phyloP scores from a whole-genome alignment of 2,113 vertebrate genomes.

The Lamprotornis superbus region DNA sequence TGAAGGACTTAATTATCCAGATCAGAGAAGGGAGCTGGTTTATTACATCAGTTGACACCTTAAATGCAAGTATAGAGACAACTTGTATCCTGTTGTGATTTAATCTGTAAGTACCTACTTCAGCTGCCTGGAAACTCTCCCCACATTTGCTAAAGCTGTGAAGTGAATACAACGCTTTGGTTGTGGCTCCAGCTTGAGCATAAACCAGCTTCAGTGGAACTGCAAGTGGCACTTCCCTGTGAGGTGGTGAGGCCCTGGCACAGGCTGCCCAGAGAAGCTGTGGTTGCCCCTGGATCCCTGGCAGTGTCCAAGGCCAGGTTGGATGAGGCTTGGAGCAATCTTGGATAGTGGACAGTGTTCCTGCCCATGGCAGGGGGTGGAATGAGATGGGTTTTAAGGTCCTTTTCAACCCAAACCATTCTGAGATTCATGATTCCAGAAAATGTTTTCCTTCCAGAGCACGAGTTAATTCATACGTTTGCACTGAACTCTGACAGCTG shows the following conservation, averaged over 20 bases:
- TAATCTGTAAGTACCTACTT: not conserved
- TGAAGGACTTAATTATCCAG: not conserved
- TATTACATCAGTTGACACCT: not conserved
- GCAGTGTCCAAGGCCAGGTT: fast-evolving
- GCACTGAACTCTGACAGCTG: not conserved
- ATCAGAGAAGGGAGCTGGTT: not conserved
- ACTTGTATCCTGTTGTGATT: not conserved
- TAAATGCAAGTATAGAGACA: not conserved
- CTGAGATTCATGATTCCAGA: not conserved
- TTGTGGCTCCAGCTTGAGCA: not conserved
- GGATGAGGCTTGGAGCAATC: fast-evolving
- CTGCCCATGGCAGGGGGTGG: not conserved
- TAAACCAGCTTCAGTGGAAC: not conserved
- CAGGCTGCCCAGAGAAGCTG: not conserved
- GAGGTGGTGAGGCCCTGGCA: not conserved
- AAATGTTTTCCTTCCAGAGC: not conserved
- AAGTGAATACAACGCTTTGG: not conserved
- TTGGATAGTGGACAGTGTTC: fast-evolving
- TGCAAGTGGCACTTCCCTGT: not conserved
- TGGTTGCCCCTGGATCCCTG: not conserved
- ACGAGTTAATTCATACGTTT: not conserved
- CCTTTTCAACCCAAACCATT: not conserved
- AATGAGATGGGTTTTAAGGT: not conserved
- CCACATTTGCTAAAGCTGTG: not conserved
- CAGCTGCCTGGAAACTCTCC: not conserved